phyloP scores from a whole-genome alignment of 1,140 invertebrate species.

The Zaprionus ghesquierei region DNA sequence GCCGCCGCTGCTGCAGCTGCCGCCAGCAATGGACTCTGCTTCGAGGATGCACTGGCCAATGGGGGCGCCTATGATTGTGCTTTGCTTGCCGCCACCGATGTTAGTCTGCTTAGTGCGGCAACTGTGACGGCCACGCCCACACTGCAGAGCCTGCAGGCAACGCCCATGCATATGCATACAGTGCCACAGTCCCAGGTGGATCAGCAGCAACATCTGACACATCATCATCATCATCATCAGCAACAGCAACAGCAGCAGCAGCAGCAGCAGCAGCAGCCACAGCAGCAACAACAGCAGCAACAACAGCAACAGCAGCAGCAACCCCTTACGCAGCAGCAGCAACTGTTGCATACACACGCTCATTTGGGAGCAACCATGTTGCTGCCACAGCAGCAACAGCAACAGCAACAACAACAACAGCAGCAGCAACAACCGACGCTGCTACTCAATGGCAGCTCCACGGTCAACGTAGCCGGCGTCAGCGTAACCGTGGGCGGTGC shows the following conservation, averaged over 20 bases:
- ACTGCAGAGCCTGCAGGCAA: constrained; percentile 54
- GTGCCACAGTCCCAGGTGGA: constrained; percentile 44
- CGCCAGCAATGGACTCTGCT: constrained; percentile 43
- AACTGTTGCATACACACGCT: constrained; percentile 55
- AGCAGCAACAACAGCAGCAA: constrained; percentile 24
- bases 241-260: constrained; percentile 35
- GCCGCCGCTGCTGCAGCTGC: not conserved
- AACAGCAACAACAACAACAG: constrained; percentile 36
- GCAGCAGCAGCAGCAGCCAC: constrained; percentile 44
- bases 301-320: constrained; percentile 36
- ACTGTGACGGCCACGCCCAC: constrained; percentile 38
- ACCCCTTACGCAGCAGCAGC: constrained; percentile 37
- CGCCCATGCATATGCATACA: constrained; percentile 63
- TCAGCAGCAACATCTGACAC: constrained; percentile 23
- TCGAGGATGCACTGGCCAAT: constrained; percentile 56
- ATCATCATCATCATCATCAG: constrained; percentile 40
- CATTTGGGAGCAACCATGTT: constrained; percentile 56
- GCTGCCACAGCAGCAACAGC: constrained; percentile 49
- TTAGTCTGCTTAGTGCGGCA: constrained; percentile 50
- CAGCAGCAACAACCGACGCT: constrained; percentile 54
- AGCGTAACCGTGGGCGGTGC: constrained; percentile 35
- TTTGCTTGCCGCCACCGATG: constrained; percentile 58
- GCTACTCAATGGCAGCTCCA: constrained; percentile 57
- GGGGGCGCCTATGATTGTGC: constrained; percentile 67
- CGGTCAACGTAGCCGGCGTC: constrained; percentile 34